Evolutionary conservation across 1,140 invertebrate genomes (phyloP).

Genomic region (Heliconius hermathena): DNA sequence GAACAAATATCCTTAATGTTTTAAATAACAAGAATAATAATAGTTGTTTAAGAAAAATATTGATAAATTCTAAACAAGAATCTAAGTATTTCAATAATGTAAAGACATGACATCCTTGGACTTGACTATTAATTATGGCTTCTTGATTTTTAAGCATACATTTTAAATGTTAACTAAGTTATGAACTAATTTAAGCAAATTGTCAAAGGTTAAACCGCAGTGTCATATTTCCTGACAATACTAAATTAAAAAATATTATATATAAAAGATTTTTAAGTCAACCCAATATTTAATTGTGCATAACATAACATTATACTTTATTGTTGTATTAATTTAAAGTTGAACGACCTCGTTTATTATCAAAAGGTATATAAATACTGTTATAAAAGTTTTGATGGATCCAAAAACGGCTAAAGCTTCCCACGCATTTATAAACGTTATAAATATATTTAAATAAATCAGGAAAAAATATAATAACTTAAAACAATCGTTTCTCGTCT

Average conservation of each 20-base stretch:
- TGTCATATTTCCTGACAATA: slow-evolving; percentile 18
- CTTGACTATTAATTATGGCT: slow-evolving; percentile 31
- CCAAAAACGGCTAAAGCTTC: background rate
- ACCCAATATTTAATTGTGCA: background rate
- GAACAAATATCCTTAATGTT: background rate
- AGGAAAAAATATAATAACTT: background rate
- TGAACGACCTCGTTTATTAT: background rate
- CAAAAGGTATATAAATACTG: background rate
- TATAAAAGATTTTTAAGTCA: background rate
- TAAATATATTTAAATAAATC: background rate
- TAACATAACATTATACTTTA: background rate
- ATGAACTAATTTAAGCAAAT: slow-evolving; percentile 27
- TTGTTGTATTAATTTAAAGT: slow-evolving; percentile 3
- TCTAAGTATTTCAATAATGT: background rate
- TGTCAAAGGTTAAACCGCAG: slow-evolving; percentile 26
- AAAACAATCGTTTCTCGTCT: no score
- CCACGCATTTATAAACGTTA: background rate
- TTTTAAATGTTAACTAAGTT: slow-evolving; percentile 14
- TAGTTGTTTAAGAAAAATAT: background rate
- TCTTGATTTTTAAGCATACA: background rate
- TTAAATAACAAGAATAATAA: background rate
- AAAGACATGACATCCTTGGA: slow-evolving; percentile 29
- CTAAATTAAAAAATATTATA: background rate
- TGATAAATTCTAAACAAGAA: background rate
- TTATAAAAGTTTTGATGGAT: background rate